Conservation (phyloP, 2,113 vertebrate species). For the Leiothrix lutea region DNA sequence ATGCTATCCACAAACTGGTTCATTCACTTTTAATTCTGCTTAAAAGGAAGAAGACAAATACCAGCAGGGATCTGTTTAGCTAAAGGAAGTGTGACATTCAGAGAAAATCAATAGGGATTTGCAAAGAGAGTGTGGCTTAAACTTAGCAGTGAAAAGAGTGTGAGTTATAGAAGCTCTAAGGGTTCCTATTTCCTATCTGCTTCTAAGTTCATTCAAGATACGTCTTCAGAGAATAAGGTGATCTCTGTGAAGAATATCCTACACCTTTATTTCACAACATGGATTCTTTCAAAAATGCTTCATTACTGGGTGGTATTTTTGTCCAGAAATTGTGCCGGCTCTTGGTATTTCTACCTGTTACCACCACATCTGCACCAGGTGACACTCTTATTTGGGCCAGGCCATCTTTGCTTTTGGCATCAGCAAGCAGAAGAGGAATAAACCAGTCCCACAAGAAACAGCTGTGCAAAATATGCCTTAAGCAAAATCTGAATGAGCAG, state of each 20-base stretch:
- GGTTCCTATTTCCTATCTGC: not conserved
- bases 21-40: slow-evolving; percentile 46
- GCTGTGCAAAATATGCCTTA: not conserved
- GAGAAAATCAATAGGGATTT: slow-evolving; percentile 63
- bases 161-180: not conserved
- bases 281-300: not conserved
- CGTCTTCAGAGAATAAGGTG: not conserved
- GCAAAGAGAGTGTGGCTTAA: slow-evolving; percentile 22
- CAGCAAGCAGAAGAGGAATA: not conserved
- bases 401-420: not conserved
- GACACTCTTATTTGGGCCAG: not conserved
- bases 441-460: not conserved
- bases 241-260: not conserved
- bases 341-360: not conserved
- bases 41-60: slow-evolving; percentile 57
- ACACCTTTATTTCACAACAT: not conserved
- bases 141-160: slow-evolving; percentile 11
- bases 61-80: slow-evolving; percentile 46
- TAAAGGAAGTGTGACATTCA: slow-evolving; percentile 46
- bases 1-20: slow-evolving; percentile 28
- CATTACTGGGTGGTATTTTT: not conserved
- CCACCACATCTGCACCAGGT: not conserved
- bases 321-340: not conserved
- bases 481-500: not conserved
- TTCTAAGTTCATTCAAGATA: not conserved